A percentile compares a stretch with the other conserved stretches of the same genome.
Evolutionary conservation across 1,140 invertebrate genomes (phyloP).

Genomic region (Kradibia gibbosae): DNA sequence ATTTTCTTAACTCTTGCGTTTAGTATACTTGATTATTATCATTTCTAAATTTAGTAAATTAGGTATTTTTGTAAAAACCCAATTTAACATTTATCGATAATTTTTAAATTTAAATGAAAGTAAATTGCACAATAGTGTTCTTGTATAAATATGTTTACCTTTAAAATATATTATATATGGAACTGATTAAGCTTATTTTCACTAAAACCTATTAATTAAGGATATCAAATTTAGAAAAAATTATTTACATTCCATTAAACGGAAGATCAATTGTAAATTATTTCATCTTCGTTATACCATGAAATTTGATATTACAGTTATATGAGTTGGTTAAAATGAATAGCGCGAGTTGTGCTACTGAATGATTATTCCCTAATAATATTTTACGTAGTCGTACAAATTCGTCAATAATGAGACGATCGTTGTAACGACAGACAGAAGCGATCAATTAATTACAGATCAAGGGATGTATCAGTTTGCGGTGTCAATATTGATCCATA

Average conservation of each 20-base stretch:
- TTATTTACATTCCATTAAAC: no score
- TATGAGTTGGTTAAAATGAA: background rate
- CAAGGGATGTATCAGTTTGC: conserved; percentile 60
- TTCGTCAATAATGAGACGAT: conserved; percentile 36
- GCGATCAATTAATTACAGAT: conserved; percentile 67
- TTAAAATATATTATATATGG: no score
- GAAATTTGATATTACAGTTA: conserved; percentile 7
- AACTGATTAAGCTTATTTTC: background rate
- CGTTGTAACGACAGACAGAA: conserved; percentile 53
- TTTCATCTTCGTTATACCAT: background rate
- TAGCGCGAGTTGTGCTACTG: background rate
- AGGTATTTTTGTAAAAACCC: no score
- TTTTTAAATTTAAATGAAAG: no score
- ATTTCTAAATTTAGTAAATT: no score
- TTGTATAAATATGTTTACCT: no score
- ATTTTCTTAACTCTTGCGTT: no score
- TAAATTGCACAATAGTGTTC: no score
- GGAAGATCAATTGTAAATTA: background rate
- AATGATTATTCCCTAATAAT: conserved; percentile 2
- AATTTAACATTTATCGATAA: no score
- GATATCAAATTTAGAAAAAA: background rate
- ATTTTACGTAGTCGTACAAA: conserved; percentile 18
- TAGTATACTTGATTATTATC: no score
- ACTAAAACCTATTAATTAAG: background rate
- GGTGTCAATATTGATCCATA: conserved; percentile 67